Percentiles rank a stretch among this genome's conserved stretches.
Evolutionary conservation across 2,888 invertebrate species (phyloP).

Genomic region (Cyclophora punctaria): DNA sequence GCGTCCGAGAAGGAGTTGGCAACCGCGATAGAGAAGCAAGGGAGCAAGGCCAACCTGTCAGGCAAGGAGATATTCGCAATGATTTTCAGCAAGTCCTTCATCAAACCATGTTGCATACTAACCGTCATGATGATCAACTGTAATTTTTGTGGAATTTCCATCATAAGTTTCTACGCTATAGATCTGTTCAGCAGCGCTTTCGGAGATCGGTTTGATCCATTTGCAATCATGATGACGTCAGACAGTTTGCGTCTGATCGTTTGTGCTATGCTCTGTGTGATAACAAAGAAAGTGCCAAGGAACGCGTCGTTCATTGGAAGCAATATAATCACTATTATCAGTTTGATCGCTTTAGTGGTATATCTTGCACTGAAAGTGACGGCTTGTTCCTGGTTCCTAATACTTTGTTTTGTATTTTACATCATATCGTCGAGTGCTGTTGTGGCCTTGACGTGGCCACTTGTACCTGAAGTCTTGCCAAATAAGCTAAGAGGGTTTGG

Average conservation of each 20-base stretch:
- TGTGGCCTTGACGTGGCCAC: conserved; percentile 29
- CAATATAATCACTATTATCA: conserved; percentile 1
- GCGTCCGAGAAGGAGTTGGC: conserved; percentile 24
- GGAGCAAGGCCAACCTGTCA: not conserved
- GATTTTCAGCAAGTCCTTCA: conserved; percentile 2
- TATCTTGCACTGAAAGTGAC: not conserved
- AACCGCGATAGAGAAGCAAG: conserved; percentile 6
- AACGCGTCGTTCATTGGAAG: conserved; percentile 1
- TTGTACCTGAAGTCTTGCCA: conserved; percentile 32
- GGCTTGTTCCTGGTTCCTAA: conserved; percentile 1
- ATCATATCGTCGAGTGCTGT: conserved; percentile 16
- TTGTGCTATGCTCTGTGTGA: not conserved
- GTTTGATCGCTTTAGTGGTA: not conserved
- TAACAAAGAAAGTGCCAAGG: conserved; percentile 3
- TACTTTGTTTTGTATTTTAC: conserved; percentile 1
- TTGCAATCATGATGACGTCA: conserved; percentile 3
- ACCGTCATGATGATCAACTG: conserved; percentile 1
- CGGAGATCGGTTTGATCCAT: conserved; percentile 4
- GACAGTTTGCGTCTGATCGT: conserved; percentile 1
- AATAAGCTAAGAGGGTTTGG: conserved; percentile 29
- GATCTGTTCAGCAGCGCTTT: conserved; percentile 5
- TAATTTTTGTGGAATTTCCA: conserved; percentile 7
- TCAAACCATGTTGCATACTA: conserved; percentile 3
- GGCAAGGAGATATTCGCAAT: conserved; percentile 2
- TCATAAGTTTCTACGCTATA: conserved; percentile 6